Percentiles rank a stretch among this genome's conserved stretches.
Conservation (phyloP, 2,888 invertebrate genomes). For the Toxonevra muliebris region DNA sequence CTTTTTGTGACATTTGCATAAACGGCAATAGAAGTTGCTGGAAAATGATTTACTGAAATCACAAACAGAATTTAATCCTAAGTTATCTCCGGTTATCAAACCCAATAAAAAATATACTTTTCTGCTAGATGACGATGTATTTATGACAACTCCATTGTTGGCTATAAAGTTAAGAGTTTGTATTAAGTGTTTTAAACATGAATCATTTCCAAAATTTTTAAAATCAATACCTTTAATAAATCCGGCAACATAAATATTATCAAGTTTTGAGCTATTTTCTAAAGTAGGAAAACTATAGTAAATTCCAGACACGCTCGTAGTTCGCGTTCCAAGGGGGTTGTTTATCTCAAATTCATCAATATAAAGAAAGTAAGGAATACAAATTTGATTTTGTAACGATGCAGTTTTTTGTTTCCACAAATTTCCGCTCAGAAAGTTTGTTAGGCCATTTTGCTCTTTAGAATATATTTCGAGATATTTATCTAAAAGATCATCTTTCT, state of each 20-base stretch:
- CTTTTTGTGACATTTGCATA: slow-evolving; percentile 23
- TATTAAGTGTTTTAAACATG: slow-evolving; percentile 20
- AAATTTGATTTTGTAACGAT: neutral
- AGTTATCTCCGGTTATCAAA: slow-evolving; percentile 30
- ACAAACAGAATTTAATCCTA: slow-evolving; percentile 28
- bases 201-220: slow-evolving; percentile 29
- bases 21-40: slow-evolving; percentile 27
- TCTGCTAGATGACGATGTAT: slow-evolving; percentile 2
- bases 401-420: slow-evolving; percentile 4
- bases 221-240: slow-evolving; percentile 13
- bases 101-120: slow-evolving; percentile 29
- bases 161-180: slow-evolving; percentile 23
- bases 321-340: slow-evolving; percentile 4
- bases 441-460: too few relatives aligned
- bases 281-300: neutral
- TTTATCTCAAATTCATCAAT: neutral
- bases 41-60: slow-evolving; percentile 30
- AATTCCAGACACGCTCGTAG: neutral
- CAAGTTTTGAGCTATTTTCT: too few relatives aligned
- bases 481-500: too few relatives aligned
- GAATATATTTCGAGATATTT: too few relatives aligned
- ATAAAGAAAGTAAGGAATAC: neutral
- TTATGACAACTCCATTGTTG: slow-evolving; percentile 23
- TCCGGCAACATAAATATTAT: neutral
- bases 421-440: neutral